Evolutionary conservation across 2,113 vertebrate species (phyloP).

Genomic region (Cynopterus brachyotis): DNA sequence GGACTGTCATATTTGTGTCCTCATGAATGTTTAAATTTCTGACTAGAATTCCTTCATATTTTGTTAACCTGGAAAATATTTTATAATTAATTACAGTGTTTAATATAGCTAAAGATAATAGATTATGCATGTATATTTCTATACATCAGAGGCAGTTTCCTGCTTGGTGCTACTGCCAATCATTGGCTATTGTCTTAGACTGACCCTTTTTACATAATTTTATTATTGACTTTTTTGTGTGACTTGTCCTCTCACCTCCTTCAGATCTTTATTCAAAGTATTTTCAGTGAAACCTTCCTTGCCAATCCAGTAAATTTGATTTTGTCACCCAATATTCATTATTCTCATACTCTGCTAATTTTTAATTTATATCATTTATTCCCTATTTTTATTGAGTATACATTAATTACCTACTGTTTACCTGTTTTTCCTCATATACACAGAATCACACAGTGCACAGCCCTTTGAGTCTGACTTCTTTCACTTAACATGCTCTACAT

Average conservation of each 20-base stretch:
- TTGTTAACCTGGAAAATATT: background rate
- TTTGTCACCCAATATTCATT: background rate
- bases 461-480: background rate
- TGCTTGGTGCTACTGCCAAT: background rate
- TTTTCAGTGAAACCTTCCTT: background rate
- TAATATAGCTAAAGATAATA: background rate
- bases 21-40: background rate
- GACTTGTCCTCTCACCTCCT: background rate
- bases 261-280: background rate
- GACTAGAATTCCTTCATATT: background rate
- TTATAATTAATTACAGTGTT: background rate
- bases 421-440: background rate
- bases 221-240: background rate
- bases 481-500: background rate
- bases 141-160: background rate
- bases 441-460: background rate
- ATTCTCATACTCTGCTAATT: background rate
- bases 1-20: background rate
- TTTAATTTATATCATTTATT: background rate
- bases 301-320: background rate
- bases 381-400: background rate
- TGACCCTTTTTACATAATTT: background rate
- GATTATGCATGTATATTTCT: background rate
- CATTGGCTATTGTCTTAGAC: background rate
- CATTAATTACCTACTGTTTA: background rate